Base-by-base conservation (phyloP, 2,113 vertebrate species). In the Brachypteracias leptosomus region DNA sequence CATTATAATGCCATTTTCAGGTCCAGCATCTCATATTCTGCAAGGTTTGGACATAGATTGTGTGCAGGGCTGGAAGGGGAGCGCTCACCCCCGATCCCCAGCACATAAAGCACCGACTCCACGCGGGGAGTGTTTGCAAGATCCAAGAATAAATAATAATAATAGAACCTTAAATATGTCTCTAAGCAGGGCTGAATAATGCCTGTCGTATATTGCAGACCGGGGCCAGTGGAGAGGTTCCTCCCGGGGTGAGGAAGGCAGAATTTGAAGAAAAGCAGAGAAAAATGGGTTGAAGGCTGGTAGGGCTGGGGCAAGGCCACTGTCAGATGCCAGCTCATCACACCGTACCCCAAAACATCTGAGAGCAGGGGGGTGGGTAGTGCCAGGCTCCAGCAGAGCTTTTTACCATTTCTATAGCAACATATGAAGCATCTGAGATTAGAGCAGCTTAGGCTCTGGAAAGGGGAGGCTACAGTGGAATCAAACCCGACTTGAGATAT, bases 121-220 rank as follows among this genome's bases (percentile, higher is more conserved):
- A 4, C 38, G 3, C 11, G 35, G 77, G 44, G 25, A 92, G 40
- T 25, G 44, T 61, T 78, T 54, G 81, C 84, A 52, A 40, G 66
- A 33, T 38, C 79, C 75, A 52, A 10, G 29, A 73, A 86, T 94
- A 95, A 97, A 95, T 80, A 88, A 90, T 46, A 88, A 84, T 86
- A 95, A 95, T 70, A 54, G 58, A 54, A 28, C 81, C 54, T 82
- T 76, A 94, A 89, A 79, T 46, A 70, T 22, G 11, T 89, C 54
- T 4, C 62, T 83, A 29, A 76, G 81, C 85, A 89, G 87, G 66
- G 84, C 70, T 94, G 93, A 88, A 9, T 58, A 65, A 93, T 51
- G 26, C 52, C 31, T 16, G 6, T 28, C 54, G 26, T 31, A 19
- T 61, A 44, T 12, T 57, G 83, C 76, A 59, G 78, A 51, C 52